Evolutionary conservation across 2,113 vertebrate species (phyloP), one percentile per base, ranked within the genome.

Genomic region (Paralichthys olivaceus): DNA sequence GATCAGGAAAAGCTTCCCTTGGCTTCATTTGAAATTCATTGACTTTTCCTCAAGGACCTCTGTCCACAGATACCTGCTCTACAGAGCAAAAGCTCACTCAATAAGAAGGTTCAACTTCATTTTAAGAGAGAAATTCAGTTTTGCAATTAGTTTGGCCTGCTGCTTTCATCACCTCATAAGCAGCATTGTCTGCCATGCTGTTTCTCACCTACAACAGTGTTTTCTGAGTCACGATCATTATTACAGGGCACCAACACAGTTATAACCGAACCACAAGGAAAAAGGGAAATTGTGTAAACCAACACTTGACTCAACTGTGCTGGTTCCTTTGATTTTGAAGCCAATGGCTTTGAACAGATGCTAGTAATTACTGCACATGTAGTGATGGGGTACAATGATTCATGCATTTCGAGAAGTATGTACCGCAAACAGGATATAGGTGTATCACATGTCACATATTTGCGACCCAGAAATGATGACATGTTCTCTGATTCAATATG

Each of bases 321-420:
- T 20, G 55, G 23, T 69, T 74, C 58, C 54, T 82, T 85, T 53
- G 74, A 61, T 68, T 85, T 86, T 85, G 68, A 89, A 54, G 75
- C 65, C 47, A 0, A 4, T 25, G 51, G 79, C 79, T 80, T 79
- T 37, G 47, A 84, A 67, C 84, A 90, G 62, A 85, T 89, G 86
- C 64, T 78, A 59, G 75, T 72, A 74, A 89, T 92, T 86, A 87
- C 28, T 19, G 43, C 63, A 51, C 64, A 84, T 57, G 20, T 13
- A 8, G 60, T 5, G 22, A 58, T 54, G 56, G 66, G 65, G 51
- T 75, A 55, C 55, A 76, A 68, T 89, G 78, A 91, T 77, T 89
- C 83, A 86, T 76, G 74, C 22, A 22, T 77, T 89, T 88, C 76
- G 79, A 72, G 80, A 67, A 11, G 58, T 34, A 28, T 25, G 25